Evolutionary conservation across 2,888 invertebrate genomes (phyloP).

Genomic region (Drosophila melanosoma): DNA sequence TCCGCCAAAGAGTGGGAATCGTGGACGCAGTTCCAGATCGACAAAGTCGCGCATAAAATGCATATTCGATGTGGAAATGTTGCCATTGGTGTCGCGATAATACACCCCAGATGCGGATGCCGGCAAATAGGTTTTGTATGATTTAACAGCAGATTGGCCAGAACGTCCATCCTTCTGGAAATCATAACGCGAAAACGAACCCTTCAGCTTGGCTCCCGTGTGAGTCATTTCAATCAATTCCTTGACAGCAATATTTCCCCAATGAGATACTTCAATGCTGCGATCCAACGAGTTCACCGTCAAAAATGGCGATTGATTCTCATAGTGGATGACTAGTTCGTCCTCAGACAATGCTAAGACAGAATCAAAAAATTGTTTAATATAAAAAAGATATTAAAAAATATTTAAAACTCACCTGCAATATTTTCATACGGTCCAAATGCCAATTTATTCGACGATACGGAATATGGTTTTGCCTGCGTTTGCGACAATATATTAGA

Average conservation of each 20-base stretch:
- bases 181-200: constrained; percentile 98
- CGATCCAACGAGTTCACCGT: constrained; percentile 95
- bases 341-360: constrained; percentile 86
- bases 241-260: constrained; percentile 99
- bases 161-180: constrained; percentile 97
- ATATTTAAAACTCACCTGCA: constrained; percentile 78
- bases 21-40: constrained; percentile 96
- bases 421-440: constrained; percentile 96
- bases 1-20: constrained; percentile 99
- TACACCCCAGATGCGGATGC: constrained; percentile 98
- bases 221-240: constrained; percentile 97
- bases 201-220: constrained; percentile 96
- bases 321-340: constrained; percentile 94
- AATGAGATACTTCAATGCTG: constrained; percentile 97
- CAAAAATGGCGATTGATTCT: constrained; percentile 98
- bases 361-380: neutral
- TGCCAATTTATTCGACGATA: constrained; percentile 91
- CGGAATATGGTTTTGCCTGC: constrained; percentile 90
- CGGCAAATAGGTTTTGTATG: constrained; percentile 94
- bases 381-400: constrained; percentile 33
- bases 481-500: constrained; percentile 93
- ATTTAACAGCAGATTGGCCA: constrained; percentile 94
- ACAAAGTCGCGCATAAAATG: constrained; percentile 95
- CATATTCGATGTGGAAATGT: constrained; percentile 99
- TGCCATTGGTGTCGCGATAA: constrained; percentile 98